Evolutionary conservation across 2,113 vertebrate species (phyloP), one percentile per base, ranked within the genome.

Genomic region (Argyrosomus japonicus): DNA sequence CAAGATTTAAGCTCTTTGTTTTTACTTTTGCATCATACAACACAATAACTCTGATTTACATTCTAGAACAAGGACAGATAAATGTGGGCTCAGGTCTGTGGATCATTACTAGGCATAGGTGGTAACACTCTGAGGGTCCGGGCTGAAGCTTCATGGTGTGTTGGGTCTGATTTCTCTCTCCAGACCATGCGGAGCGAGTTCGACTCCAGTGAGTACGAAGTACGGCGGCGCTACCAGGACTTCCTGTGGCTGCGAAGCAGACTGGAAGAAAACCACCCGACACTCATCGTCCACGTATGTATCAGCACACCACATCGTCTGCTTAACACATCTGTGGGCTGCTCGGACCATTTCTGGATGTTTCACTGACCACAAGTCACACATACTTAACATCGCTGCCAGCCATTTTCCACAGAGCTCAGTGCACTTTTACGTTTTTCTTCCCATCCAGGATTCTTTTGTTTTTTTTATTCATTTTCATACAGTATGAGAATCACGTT

Each of bases 141-240:
- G 13, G 7, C 15, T 51, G 7, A 71, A 40, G 6, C 19, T n/a
- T 29, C 1, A 11, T 29, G 1, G 5, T 23, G 29, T 21, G 14
- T 54, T 23, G 4, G 4, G 8, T 0, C 4, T 68, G 4, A 57
- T 69, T 60, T 48, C 17, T 60, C 32, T 58, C 62, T 60, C 4
- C 88, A 99, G 98, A 99, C 98, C 9, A 97, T 97, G 11, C 96
- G 98, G 14, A 92, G 96, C 74, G 97, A 99, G 81, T 99, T 98
- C 92, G 97, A 99, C 90, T 97, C 96, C 68, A 96, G 97, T 75
- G 97, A 99, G 91, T 98, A 96, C 67, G 97, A 98, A 93, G 98
- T 99, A 29, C 94, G 93, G 69, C 95, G 98, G 50, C 96, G 98
- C 0, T 99, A 99, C 63, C 98, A 99, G 92, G 98, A 99, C 94